Evolutionary conservation across 2,113 vertebrate genomes (phyloP), one percentile per base, ranked within the genome.

Genomic region (Grus americana): DNA sequence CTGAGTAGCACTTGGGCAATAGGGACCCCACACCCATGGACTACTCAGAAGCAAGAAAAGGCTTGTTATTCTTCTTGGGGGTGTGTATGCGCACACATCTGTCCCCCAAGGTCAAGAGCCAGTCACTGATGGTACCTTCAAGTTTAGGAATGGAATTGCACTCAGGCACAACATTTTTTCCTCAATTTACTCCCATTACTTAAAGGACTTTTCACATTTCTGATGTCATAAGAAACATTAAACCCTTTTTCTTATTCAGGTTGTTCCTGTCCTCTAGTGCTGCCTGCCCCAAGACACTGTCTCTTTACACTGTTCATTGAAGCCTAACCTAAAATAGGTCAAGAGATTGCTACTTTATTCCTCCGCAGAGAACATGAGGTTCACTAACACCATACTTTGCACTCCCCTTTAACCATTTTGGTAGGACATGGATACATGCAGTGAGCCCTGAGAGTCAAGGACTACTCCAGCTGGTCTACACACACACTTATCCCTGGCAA

Each of bases 301-400:
- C 11, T n/a, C n/a, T 61, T 78, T 18, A 49, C 0, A 1, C 22
- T 67, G 15, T 8, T 81, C 30, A 22, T 5, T 24, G 32, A 55
- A 19, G 15, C 26, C 40, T 34, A 62, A 55, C 4, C 61, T n/a
- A 44, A 93, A 93, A 27, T 7, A 46, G 15, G 10, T 5, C 13
- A 40, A 58, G 21, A 62, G 18, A 44, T 8, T 57, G 38, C 46
- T n/a, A 13, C 15, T 92, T 88, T 40, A 82, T 42, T 58, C 11
- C 20, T 24, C 61, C 32, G 50, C 0, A 40, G 12, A 63, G 26
- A 13, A 21, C 13, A 58, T 0, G 2, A 62, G 5, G 30, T 36
- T 93, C 34, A 40, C 46, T 9, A 81, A 62, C 6, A 65, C 36
- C 5, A 15, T 7, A 29, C 11, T 20, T 19, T 4, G 12, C 79